A percentile compares a stretch with the other conserved stretches of the same genome.
Evolutionary conservation across 2,797 vertebrate genomes (phyloP).

Genomic region (Xiphorhynchus erythropygius): DNA sequence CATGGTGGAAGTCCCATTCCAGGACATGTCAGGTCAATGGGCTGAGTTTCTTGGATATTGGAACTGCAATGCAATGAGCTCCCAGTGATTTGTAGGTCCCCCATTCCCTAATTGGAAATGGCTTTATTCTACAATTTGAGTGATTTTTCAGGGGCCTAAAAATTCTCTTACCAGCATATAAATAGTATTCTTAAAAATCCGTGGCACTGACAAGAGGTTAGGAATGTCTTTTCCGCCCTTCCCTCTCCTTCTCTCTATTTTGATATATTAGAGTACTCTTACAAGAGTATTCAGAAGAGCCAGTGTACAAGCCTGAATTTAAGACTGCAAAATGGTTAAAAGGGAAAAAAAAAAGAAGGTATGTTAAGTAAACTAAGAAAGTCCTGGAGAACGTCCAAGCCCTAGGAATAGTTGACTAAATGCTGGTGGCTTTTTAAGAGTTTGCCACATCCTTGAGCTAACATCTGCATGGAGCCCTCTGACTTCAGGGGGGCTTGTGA

Average conservation of each 20-base stretch:
- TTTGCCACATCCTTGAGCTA: not conserved
- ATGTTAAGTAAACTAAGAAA: not conserved
- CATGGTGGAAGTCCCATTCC: not conserved
- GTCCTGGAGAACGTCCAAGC: not conserved
- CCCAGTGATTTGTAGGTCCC: not conserved
- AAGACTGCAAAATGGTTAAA: not conserved
- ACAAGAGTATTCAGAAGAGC: not conserved
- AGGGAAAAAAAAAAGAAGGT: not conserved
- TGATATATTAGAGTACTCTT: not conserved
- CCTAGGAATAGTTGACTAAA: not conserved
- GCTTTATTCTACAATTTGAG: not conserved
- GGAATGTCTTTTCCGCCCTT: rapidly evolving
- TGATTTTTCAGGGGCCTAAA: not conserved
- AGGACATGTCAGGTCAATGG: not conserved
- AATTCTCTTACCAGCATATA: not conserved
- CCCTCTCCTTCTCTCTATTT: not conserved
- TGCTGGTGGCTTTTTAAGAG: not conserved
- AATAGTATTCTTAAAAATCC: not conserved
- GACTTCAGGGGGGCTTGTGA: not conserved
- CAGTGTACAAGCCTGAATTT: not conserved
- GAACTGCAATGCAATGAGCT: not conserved
- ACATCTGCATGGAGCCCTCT: not conserved
- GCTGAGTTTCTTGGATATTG: not conserved
- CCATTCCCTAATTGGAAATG: not conserved
- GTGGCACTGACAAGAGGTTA: not conserved